Evolutionary conservation across 2,888 invertebrate species (phyloP).

Genomic region (Petrolisthes manimaculis): DNA sequence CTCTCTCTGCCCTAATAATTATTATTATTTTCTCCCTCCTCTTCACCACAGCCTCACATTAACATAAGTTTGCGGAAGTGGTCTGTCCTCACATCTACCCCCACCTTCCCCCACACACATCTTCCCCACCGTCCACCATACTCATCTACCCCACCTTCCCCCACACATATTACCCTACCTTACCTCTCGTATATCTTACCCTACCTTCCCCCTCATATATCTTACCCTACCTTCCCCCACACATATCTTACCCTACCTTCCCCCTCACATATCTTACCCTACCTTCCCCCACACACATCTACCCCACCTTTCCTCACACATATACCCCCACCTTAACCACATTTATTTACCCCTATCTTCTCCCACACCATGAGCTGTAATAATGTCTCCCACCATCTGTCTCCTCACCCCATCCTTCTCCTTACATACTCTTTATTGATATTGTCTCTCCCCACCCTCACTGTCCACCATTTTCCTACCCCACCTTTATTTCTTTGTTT

Average conservation of each 20-base stretch:
- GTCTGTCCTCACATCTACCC: not conserved
- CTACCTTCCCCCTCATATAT: not conserved
- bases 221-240: not conserved
- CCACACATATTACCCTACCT: not conserved
- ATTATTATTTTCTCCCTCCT: not conserved
- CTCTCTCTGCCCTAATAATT: not conserved
- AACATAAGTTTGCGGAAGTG: conserved; percentile 38
- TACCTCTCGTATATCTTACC: not conserved
- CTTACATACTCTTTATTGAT: not conserved
- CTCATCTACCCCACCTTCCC: too few species aligned
- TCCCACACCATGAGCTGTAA: too few species aligned
- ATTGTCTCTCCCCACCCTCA: too few species aligned
- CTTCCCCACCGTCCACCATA: too few species aligned
- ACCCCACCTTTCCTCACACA: not conserved
- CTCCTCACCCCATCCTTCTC: not conserved
- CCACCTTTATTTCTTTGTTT: too few species aligned
- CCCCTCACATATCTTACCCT: not conserved
- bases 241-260: not conserved
- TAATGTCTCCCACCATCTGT: too few species aligned
- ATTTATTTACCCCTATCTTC: too few species aligned
- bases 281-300: conserved; percentile 2
- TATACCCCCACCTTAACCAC: too few species aligned
- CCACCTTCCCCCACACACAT: too few species aligned
- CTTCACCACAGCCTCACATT: conserved; percentile 17
- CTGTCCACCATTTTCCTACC: too few species aligned